Evolutionary conservation across 1,140 invertebrate species (phyloP).

Genomic region (Aphelenchoides besseyi): DNA sequence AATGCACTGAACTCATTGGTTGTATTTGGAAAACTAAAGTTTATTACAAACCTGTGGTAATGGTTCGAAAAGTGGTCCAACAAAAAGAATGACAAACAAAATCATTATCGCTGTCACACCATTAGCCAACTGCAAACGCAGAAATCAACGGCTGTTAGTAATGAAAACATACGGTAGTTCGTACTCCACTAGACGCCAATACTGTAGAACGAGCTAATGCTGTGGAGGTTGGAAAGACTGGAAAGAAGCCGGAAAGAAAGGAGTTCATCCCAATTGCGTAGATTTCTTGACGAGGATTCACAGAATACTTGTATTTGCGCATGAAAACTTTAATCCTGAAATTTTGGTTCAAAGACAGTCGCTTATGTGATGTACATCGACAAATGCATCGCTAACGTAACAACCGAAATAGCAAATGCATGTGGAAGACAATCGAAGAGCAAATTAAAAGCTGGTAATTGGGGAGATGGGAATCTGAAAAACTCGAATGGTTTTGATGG

Average conservation of each 20-base stretch:
- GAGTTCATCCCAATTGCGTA: conserved; percentile 35
- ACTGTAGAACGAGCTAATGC: conserved; percentile 34
- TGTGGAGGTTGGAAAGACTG: conserved; percentile 48
- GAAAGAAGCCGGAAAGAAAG: conserved; percentile 34
- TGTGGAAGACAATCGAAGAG: conserved; percentile 22
- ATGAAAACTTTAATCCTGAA: conserved; percentile 34
- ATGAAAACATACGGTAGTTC: conserved; percentile 16
- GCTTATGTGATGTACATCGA: conserved; percentile 11
- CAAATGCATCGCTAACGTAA: conserved; percentile 33
- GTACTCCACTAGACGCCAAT: conserved; percentile 28
- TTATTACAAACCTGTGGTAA: conserved; percentile 34
- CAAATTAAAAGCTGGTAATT: conserved; percentile 21
- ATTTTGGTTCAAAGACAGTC: background rate
- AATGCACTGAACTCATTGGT: conserved; percentile 34
- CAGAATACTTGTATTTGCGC: conserved; percentile 29
- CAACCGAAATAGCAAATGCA: conserved; percentile 35
- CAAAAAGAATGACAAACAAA: conserved; percentile 32
- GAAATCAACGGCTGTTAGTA: too few species aligned
- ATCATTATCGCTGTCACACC: conserved; percentile 22
- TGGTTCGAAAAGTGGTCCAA: conserved; percentile 33
- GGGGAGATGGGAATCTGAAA: conserved; percentile 31
- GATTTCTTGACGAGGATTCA: conserved; percentile 35
- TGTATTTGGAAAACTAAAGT: background rate
- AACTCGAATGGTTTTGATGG: background rate
- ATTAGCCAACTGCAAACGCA: conserved; percentile 22